phyloP scores from a whole-genome alignment of 2,113 vertebrate genomes.

The Mus pahari region DNA sequence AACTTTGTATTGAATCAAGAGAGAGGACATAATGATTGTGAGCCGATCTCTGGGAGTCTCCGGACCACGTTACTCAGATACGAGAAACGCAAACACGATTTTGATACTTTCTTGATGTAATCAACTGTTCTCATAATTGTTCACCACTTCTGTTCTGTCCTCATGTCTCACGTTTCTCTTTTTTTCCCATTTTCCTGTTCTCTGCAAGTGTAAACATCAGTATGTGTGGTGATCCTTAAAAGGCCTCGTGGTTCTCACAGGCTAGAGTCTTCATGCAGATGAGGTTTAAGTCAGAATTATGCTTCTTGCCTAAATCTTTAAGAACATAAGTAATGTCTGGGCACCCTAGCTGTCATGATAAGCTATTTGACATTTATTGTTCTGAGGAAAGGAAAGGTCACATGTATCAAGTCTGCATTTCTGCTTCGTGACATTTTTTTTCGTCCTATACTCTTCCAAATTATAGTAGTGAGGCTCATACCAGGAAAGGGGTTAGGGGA shows the following conservation, averaged over 20 bases:
- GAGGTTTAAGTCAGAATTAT: slow-evolving; percentile 81
- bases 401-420: slow-evolving; percentile 88
- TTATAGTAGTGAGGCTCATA: slow-evolving; percentile 82
- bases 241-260: slow-evolving; percentile 51
- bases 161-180: slow-evolving; percentile 46
- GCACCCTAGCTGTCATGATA: slow-evolving; percentile 86
- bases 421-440: slow-evolving; percentile 87
- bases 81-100: slow-evolving; percentile 19
- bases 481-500: neutral
- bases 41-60: slow-evolving; percentile 20
- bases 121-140: slow-evolving; percentile 24
- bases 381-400: slow-evolving; percentile 88
- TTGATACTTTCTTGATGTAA: slow-evolving; percentile 51
- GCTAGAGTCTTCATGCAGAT: slow-evolving; percentile 82
- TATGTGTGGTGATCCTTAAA: slow-evolving; percentile 35
- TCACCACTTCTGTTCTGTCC: slow-evolving; percentile 34
- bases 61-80: neutral
- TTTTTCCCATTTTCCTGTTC: neutral
- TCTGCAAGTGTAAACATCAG: slow-evolving; percentile 53
- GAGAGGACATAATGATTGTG: neutral
- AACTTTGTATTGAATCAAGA: slow-evolving; percentile 36
- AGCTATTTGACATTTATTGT: slow-evolving; percentile 89
- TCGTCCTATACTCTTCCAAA: slow-evolving; percentile 85
- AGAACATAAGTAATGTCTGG: slow-evolving; percentile 86
- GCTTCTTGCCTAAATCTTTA: slow-evolving; percentile 88